phyloP scores from a whole-genome alignment of 2,113 vertebrate genomes.

The Bufo gargarizans region DNA sequence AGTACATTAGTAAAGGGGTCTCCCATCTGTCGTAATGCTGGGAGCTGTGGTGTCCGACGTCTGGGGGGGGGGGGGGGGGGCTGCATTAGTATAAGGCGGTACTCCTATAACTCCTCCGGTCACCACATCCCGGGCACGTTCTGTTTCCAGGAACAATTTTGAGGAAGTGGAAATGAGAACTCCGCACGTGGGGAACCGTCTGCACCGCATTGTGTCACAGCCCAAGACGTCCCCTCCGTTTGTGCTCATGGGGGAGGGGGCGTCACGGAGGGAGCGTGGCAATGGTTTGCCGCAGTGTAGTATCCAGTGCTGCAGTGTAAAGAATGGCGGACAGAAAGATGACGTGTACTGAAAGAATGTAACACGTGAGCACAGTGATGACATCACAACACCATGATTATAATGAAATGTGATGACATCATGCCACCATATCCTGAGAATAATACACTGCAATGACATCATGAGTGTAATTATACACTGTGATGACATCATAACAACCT shows the following conservation, averaged over 20 bases:
- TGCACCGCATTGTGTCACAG: no score
- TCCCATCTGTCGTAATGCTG: neutral
- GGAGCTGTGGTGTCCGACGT: neutral
- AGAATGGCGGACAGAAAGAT: no score
- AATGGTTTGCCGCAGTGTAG: no score
- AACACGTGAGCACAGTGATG: neutral
- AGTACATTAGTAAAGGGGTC: no score
- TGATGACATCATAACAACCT: neutral
- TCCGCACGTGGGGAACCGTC: neutral
- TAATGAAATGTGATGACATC: neutral
- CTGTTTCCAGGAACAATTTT: slow-evolving; percentile 19
- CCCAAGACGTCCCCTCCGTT: no score
- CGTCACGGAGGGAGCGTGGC: no score
- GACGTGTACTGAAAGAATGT: no score
- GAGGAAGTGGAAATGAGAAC: slow-evolving; percentile 18
- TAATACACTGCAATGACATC: neutral
- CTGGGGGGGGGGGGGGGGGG: no score
- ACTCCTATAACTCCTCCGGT: neutral
- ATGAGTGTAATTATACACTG: neutral
- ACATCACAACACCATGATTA: neutral
- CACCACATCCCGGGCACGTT: neutral
- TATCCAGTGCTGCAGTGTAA: no score
- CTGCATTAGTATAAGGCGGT: neutral
- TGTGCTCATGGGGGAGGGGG: no score
- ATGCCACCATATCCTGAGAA: neutral